Conservation (phyloP, 2,797 vertebrate genomes). For the Oreochromis grahami region DNA sequence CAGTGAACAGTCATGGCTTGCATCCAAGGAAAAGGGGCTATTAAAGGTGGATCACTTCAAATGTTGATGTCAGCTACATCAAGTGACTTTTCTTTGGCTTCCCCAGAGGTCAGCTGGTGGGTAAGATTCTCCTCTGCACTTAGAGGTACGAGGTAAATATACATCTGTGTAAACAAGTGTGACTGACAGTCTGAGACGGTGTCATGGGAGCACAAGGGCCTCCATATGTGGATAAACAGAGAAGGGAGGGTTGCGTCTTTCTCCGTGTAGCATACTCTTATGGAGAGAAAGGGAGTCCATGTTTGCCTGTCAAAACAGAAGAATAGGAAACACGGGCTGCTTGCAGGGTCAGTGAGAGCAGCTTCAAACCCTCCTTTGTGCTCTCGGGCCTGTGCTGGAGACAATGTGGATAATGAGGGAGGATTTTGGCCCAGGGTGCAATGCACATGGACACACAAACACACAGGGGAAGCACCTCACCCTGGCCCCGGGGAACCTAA, state of each 20-base stretch:
- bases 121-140: constrained; percentile 43
- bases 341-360: constrained; percentile 64
- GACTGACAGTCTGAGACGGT: constrained; percentile 42
- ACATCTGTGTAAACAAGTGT: constrained; percentile 77
- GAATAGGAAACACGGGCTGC: constrained; percentile 42
- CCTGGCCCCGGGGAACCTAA: constrained; percentile 24
- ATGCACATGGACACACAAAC: neutral
- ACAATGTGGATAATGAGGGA: constrained; percentile 68
- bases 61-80: constrained; percentile 53
- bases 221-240: constrained; percentile 48
- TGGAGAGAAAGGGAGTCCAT: constrained; percentile 27
- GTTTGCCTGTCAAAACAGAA: constrained; percentile 51
- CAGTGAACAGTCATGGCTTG: constrained; percentile 47
- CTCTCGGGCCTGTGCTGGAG: constrained; percentile 39
- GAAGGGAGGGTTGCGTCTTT: constrained; percentile 7
- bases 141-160: constrained; percentile 54
- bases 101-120: constrained; percentile 41
- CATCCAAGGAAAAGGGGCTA: constrained; percentile 53
- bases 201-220: constrained; percentile 35
- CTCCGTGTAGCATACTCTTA: constrained; percentile 9
- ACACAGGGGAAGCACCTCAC: constrained; percentile 40
- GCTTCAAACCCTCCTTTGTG: constrained; percentile 62
- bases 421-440: constrained; percentile 44
- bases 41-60: constrained; percentile 68
- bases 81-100: constrained; percentile 43